Conservation (phyloP, 1,140 invertebrate species). For the Archegozetes longisetosus region DNA sequence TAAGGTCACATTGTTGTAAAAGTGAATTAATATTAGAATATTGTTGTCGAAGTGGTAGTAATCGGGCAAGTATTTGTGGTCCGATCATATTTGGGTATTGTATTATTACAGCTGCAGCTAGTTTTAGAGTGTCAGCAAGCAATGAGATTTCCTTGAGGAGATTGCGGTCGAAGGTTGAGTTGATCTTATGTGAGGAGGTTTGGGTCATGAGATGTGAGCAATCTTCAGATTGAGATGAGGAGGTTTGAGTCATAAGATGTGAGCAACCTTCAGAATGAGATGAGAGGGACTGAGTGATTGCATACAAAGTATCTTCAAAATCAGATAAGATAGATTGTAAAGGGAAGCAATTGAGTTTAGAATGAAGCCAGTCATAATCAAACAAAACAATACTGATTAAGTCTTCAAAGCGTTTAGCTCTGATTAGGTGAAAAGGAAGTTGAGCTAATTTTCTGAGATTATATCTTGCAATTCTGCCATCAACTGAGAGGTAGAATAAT, state of each 20-base stretch:
- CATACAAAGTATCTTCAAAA: conserved; percentile 76
- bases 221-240: not conserved
- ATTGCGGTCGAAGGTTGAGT: not conserved
- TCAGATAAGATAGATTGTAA: conserved; percentile 83
- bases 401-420: conserved; percentile 76
- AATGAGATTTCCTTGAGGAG: conserved; percentile 65
- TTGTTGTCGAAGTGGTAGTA: conserved; percentile 73
- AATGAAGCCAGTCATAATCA: conserved; percentile 94
- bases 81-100: conserved; percentile 89
- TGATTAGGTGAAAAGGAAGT: conserved; percentile 79
- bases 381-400: conserved; percentile 85
- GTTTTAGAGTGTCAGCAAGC: conserved; percentile 78
- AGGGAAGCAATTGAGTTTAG: conserved; percentile 85
- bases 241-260: not conserved
- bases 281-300: conserved; percentile 79
- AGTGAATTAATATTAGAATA: conserved; percentile 71
- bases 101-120: conserved; percentile 75
- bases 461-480: conserved; percentile 63
- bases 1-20: conserved; percentile 69
- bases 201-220: not conserved
- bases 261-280: no score
- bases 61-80: conserved; percentile 75
- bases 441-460: conserved; percentile 85
- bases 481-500: conserved; percentile 73
- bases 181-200: conserved; percentile 3